Evolutionary conservation across 1,140 invertebrate species (phyloP).

Genomic region (Neodiprion fabricii): DNA sequence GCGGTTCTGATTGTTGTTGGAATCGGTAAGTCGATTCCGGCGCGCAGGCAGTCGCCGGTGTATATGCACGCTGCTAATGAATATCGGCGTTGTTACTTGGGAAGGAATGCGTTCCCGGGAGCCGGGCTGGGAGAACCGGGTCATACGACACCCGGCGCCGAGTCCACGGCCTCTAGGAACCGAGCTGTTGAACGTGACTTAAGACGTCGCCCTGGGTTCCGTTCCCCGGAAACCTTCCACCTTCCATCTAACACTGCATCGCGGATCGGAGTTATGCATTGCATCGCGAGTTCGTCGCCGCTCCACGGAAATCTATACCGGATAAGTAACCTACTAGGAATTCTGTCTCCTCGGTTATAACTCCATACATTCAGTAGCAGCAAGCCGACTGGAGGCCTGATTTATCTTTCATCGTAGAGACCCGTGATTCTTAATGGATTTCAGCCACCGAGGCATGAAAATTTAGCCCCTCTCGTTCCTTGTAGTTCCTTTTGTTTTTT

Average conservation of each 20-base stretch:
- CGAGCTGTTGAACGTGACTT: not conserved
- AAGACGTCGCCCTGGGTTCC: not conserved
- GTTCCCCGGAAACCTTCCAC: not conserved
- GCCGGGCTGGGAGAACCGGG: not conserved
- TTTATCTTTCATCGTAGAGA: no score
- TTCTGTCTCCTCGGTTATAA: not conserved
- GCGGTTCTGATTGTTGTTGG: no score
- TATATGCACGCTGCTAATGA: not conserved
- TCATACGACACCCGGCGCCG: constrained; percentile 4
- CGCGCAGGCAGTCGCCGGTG: no score
- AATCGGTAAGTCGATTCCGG: no score
- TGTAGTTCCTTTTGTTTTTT: no score
- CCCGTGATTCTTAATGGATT: no score
- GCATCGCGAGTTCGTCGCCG: not conserved
- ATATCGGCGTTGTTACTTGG: not conserved
- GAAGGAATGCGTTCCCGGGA: constrained; percentile 1
- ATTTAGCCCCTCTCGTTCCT: no score
- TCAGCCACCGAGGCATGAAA: no score
- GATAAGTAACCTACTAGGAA: not conserved
- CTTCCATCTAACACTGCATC: no score
- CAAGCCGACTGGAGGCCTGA: not conserved
- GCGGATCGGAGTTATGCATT: not conserved
- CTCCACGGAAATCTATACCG: not conserved
- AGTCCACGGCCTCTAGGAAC: not conserved
- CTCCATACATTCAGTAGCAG: not conserved